Base-by-base conservation (phyloP, 2,888 invertebrate species). In the Trichopoda pennipes region DNA sequence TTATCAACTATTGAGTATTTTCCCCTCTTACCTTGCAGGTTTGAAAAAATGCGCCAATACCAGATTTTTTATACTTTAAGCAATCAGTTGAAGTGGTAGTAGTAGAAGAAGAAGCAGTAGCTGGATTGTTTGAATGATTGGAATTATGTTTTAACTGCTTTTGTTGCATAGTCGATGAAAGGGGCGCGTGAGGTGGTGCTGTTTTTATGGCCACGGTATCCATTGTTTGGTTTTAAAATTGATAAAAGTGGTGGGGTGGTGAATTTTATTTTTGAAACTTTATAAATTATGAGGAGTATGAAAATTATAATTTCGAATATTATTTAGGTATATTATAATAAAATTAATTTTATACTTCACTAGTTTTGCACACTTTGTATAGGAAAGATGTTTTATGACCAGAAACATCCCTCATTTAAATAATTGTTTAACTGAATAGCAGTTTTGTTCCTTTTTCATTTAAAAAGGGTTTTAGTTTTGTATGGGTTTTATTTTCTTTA, bases 1-100 rank as follows among this genome's bases (percentile, higher is more conserved):
- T 17, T 49, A 49, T 49, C 1, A 8, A 47, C 16, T 72, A 19
- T 72, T 42, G 17, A 12, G 21, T 53, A 28, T 9, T 68, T 28
- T 44, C 2, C 42, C 42, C n/a, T 81, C 89, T 90, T 89, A 91
- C 91, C 91, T 91, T 91, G 91, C 91, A 91, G 72, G 91, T 91
- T 87, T 91, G 91, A 85, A 91, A 91, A 85, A 91, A 91, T 66
- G 91, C 91, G 84, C 91, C 91, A 87, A 91, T 86, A 85, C 88
- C 89, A 61, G 88, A 84, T 69, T 86, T 86, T 17, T 86, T 78
- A 70, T 84, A 83, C 56, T 70, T 77, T 55, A 85, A 81, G 63
- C 86, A 86, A 56, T 84, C 84, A 49, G 10, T 60, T 3, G 78
- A 51, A 53, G 17, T 85, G 51, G 53, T 12, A 38, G 38, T 85